Conservation (phyloP, 1,140 invertebrate species). For the Cardiocondyla obscurior region DNA sequence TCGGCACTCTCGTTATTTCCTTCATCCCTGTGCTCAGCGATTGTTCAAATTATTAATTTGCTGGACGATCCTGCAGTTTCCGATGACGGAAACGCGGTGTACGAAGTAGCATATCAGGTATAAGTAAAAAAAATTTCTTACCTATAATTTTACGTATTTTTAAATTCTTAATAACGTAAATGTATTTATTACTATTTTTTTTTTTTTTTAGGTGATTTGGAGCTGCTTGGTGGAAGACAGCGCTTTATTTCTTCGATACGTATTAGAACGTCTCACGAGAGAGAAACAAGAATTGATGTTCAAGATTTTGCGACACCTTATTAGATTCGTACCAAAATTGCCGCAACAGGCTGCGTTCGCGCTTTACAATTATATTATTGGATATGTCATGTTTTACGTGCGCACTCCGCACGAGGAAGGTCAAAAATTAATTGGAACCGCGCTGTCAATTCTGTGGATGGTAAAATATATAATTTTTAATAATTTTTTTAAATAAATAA, state of each 20-base stretch:
- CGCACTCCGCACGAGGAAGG: slow-evolving; percentile 96
- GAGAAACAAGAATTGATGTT: slow-evolving; percentile 98
- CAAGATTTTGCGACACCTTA: slow-evolving; percentile 95
- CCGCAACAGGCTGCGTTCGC: slow-evolving; percentile 99
- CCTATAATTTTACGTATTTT: background rate
- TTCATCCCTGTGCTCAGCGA: slow-evolving; percentile 97
- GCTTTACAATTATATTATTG: slow-evolving; percentile 99
- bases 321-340: slow-evolving; percentile 95
- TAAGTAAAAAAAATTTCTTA: background rate
- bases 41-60: slow-evolving; percentile 96
- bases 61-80: slow-evolving; percentile 98
- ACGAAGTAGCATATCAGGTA: slow-evolving; percentile 95
- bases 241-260: slow-evolving; percentile 96
- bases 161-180: slow-evolving; percentile 5
- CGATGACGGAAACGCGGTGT: slow-evolving; percentile 95
- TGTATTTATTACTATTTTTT: too few relatives aligned
- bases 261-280: slow-evolving; percentile 97
- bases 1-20: slow-evolving; percentile 98
- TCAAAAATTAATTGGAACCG: slow-evolving; percentile 96
- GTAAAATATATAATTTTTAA: slow-evolving; percentile 83
- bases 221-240: slow-evolving; percentile 99
- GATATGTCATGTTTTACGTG: slow-evolving; percentile 99
- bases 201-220: slow-evolving; percentile 93
- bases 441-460: slow-evolving; percentile 98
- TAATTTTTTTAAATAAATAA: background rate